phyloP scores from a whole-genome alignment of 2,888 invertebrate species.

The Scelioninae gen. 1 region DNA sequence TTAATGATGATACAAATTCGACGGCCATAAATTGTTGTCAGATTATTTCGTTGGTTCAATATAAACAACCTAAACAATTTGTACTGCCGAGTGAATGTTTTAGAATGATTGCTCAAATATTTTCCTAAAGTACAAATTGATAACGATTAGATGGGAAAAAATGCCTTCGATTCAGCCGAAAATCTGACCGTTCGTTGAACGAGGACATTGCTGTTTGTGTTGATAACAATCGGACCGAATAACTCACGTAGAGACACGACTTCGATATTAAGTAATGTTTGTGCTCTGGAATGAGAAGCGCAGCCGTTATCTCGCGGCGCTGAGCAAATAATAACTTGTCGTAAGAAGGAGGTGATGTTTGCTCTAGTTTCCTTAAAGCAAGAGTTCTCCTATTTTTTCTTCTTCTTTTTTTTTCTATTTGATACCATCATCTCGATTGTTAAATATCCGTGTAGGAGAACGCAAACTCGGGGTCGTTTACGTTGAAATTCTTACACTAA shows the following conservation, averaged over 20 bases:
- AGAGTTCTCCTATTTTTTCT: slow-evolving; percentile 73
- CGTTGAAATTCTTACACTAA: slow-evolving; percentile 7
- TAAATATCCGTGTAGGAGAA: slow-evolving; percentile 66
- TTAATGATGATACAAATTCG: too few species aligned
- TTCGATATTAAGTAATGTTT: slow-evolving; percentile 83
- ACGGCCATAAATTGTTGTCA: too few species aligned
- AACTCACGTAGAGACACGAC: slow-evolving; percentile 74
- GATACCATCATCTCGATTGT: slow-evolving; percentile 72
- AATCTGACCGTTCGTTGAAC: slow-evolving; percentile 79
- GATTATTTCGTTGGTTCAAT: too few species aligned
- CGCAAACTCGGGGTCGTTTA: slow-evolving; percentile 53
- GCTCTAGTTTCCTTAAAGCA: slow-evolving; percentile 81
- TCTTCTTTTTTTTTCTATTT: slow-evolving; percentile 5
- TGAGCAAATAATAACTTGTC: slow-evolving; percentile 79
- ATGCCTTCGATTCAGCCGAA: slow-evolving; percentile 65
- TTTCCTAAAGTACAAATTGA: too few species aligned
- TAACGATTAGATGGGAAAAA: slow-evolving; percentile 16
- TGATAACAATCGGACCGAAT: slow-evolving; percentile 77
- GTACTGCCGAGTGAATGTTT: too few species aligned
- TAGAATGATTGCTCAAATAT: slow-evolving; percentile 17
- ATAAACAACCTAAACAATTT: too few species aligned
- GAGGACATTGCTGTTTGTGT: slow-evolving; percentile 79
- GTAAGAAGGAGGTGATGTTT: slow-evolving; percentile 80
- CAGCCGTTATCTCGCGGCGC: slow-evolving; percentile 79
- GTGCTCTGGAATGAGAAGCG: slow-evolving; percentile 77